A percentile compares a stretch with the other conserved stretches of the same genome.
Evolutionary conservation across 1,140 invertebrate genomes (phyloP).

Genomic region (Megalonaias nervosa): DNA sequence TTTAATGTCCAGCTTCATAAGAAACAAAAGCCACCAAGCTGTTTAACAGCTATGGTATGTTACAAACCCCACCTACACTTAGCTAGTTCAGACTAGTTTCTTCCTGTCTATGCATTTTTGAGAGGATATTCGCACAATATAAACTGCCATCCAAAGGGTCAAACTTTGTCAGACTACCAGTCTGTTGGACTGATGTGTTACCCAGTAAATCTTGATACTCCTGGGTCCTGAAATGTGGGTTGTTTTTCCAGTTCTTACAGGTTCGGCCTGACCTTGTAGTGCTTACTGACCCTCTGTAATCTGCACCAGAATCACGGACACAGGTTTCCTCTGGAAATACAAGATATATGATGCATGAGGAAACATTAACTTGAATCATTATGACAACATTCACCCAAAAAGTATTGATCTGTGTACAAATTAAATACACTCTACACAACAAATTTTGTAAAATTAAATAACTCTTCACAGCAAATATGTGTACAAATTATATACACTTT

Average conservation of each 20-base stretch:
- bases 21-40: too few relatives aligned
- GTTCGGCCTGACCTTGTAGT: conserved; percentile 80
- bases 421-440: neutral
- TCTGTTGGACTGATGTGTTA: neutral
- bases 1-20: too few relatives aligned
- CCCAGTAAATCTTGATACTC: conserved; percentile 5
- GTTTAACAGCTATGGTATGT: too few relatives aligned
- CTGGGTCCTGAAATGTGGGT: conserved; percentile 31
- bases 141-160: too few relatives aligned
- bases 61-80: too few relatives aligned
- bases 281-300: conserved; percentile 82
- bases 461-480: neutral
- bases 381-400: neutral
- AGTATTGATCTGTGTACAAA: neutral
- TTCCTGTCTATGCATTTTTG: too few relatives aligned
- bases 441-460: too few relatives aligned
- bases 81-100: too few relatives aligned
- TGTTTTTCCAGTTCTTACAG: conserved; percentile 86
- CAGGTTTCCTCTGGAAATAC: conserved; percentile 78
- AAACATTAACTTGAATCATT: neutral
- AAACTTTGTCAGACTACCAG: too few relatives aligned
- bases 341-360: neutral
- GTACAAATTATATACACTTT: neutral
- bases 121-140: too few relatives aligned
- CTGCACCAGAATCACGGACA: conserved; percentile 86